Evolutionary conservation across 2,797 vertebrate genomes (phyloP).

Genomic region (Spinus olivaceus): DNA sequence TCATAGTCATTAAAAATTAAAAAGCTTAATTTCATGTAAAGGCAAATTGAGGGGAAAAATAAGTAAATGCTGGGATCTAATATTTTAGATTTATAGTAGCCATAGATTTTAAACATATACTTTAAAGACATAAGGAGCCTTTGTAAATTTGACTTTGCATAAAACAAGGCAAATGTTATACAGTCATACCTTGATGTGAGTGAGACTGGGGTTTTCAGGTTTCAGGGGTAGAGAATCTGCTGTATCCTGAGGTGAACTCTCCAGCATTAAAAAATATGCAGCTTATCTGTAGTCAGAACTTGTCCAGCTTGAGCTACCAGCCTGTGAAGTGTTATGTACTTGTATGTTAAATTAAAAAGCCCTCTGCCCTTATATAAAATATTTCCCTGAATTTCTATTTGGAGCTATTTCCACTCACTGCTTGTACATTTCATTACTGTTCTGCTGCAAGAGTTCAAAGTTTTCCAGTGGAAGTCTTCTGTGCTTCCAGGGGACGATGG

Average conservation of each 20-base stretch:
- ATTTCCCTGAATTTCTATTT: neutral
- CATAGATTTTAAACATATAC: neutral
- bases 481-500: neutral
- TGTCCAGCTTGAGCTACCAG: constrained; percentile 31
- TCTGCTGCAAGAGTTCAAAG: neutral
- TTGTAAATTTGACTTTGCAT: neutral
- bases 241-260: constrained; percentile 26
- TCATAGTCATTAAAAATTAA: neutral
- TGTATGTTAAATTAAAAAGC: constrained; percentile 36
- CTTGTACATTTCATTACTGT: constrained; percentile 14
- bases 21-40: neutral
- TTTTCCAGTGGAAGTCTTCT: neutral
- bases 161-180: neutral
- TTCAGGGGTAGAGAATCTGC: neutral
- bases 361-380: constrained; percentile 23
- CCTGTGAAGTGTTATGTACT: constrained; percentile 21
- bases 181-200: neutral
- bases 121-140: neutral
- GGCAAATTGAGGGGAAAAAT: neutral
- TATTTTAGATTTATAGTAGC: neutral
- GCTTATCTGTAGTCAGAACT: constrained; percentile 44
- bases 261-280: neutral
- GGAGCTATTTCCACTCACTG: neutral
- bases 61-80: neutral
- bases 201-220: neutral